Conservation (phyloP, 2,888 invertebrate species). For the Aethes cnicana region DNA sequence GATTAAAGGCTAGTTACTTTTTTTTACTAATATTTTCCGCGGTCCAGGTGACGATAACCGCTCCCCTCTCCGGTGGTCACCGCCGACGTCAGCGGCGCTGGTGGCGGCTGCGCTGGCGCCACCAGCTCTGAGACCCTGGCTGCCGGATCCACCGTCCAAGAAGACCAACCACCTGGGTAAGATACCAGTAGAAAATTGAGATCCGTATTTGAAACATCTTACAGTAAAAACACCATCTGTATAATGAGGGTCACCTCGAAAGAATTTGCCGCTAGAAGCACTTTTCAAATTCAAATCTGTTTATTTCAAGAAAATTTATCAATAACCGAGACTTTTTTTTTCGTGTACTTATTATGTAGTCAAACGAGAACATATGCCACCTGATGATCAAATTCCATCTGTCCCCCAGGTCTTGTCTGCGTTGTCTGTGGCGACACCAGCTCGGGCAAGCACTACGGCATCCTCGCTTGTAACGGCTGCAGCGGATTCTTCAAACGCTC, state of each 20-base stretch:
- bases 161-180: conserved; percentile 76
- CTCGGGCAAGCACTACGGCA: conserved; percentile 98
- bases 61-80: conserved; percentile 83
- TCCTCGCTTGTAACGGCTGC: conserved; percentile 99
- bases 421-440: conserved; percentile 98
- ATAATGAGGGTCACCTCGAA: no score
- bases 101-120: conserved; percentile 85
- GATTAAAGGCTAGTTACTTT: no score
- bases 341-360: no score
- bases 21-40: background rate
- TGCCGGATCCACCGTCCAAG: conserved; percentile 75
- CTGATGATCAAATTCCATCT: background rate
- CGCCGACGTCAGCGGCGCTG: conserved; percentile 81
- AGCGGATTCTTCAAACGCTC: conserved; percentile 99
- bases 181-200: no score
- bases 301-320: no score
- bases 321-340: no score
- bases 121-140: conserved; percentile 77
- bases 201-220: no score
- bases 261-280: no score
- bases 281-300: no score
- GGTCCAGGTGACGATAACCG: conserved; percentile 68
- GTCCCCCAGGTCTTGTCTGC: conserved; percentile 88
- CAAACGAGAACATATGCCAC: no score
- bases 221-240: no score